These are phyloP conservation scores for Spodoptera picta DNA, from an alignment of 2,888 invertebrate species.

Conservation along the genomic window DNA sequence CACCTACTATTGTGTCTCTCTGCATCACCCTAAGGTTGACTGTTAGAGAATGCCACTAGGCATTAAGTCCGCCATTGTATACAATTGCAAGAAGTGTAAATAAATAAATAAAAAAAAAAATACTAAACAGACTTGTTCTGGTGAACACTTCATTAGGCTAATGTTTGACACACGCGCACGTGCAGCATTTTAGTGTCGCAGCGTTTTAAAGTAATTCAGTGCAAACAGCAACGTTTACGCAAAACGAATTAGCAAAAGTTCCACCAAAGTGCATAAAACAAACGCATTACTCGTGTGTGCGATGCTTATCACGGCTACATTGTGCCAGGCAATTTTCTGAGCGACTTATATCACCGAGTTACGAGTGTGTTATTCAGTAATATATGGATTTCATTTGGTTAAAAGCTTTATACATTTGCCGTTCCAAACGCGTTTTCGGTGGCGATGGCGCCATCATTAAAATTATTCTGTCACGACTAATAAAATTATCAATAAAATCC, in stretches of 20 bases:
- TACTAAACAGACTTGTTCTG: slow-evolving; percentile 17
- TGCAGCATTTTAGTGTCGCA: slow-evolving; percentile 35
- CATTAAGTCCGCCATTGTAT: too few relatives aligned
- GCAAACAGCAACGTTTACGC: slow-evolving; percentile 59
- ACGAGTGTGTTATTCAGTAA: slow-evolving; percentile 83
- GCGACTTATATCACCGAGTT: slow-evolving; percentile 80
- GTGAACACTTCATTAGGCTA: slow-evolving; percentile 25
- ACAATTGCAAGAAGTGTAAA: too few relatives aligned
- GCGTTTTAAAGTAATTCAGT: slow-evolving; percentile 68
- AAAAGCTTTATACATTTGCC: slow-evolving; percentile 85
- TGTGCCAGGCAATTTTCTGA: slow-evolving; percentile 82
- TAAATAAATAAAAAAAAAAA: too few relatives aligned
- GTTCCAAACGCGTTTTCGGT: slow-evolving; percentile 76
- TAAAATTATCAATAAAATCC: slow-evolving; percentile 73
- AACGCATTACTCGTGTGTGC: slow-evolving; percentile 66
- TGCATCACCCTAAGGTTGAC: too few relatives aligned
- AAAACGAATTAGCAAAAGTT: slow-evolving; percentile 70
- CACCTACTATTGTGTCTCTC: too few relatives aligned
- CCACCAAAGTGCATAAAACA: slow-evolving; percentile 74
- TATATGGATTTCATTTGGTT: slow-evolving; percentile 86
- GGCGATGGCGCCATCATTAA: slow-evolving; percentile 77
- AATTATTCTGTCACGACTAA: slow-evolving; percentile 74
- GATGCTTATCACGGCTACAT: slow-evolving; percentile 74
- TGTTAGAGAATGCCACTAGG: too few relatives aligned
- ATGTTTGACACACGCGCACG: slow-evolving; percentile 36